Percentiles rank a stretch among this genome's conserved stretches.
phyloP scores from a whole-genome alignment of 2,888 invertebrate genomes.

The Eledona agricola region DNA sequence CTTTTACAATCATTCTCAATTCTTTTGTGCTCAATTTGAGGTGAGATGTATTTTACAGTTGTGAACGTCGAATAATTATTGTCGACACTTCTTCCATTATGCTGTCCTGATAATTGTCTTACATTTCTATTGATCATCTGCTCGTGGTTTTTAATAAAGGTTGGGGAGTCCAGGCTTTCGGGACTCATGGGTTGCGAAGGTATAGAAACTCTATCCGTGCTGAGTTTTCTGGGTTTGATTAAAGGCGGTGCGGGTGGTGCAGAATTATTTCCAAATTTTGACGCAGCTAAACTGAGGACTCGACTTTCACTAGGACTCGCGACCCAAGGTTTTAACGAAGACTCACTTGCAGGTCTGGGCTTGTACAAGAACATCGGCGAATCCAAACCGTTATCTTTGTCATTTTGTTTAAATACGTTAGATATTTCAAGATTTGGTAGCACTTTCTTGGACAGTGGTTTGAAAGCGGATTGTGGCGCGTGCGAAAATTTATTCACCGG shows the following conservation, averaged over 20 bases:
- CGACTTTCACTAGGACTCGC: conserved; percentile 63
- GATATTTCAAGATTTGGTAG: conserved; percentile 28
- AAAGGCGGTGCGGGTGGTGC: conserved; percentile 43
- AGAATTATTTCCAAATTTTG: conserved; percentile 65
- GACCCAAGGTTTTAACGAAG: conserved; percentile 63
- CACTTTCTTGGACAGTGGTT: conserved; percentile 65
- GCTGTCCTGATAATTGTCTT: conserved; percentile 59
- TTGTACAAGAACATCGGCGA: conserved; percentile 58
- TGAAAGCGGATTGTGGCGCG: conserved; percentile 80
- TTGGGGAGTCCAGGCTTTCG: conserved; percentile 52
- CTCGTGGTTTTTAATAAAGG: conserved; percentile 51
- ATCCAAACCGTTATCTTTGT: conserved; percentile 38
- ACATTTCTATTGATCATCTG: conserved; percentile 51
- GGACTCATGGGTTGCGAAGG: conserved; percentile 39
- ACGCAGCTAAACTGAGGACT: conserved; percentile 65
- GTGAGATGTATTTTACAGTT: conserved; percentile 42
- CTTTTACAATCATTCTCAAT: conserved; percentile 2
- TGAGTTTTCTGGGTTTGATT: conserved; percentile 50
- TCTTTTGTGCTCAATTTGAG: too few relatives aligned
- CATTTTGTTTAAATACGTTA: conserved; percentile 45
- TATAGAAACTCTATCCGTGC: conserved; percentile 52
- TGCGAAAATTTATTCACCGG: conserved; percentile 79
- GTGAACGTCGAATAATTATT: conserved; percentile 40
- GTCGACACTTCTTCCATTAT: conserved; percentile 40
- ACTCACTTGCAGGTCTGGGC: conserved; percentile 55